phyloP scores from a whole-genome alignment of 2,888 invertebrate species.

The Odontocolon sp. region DNA sequence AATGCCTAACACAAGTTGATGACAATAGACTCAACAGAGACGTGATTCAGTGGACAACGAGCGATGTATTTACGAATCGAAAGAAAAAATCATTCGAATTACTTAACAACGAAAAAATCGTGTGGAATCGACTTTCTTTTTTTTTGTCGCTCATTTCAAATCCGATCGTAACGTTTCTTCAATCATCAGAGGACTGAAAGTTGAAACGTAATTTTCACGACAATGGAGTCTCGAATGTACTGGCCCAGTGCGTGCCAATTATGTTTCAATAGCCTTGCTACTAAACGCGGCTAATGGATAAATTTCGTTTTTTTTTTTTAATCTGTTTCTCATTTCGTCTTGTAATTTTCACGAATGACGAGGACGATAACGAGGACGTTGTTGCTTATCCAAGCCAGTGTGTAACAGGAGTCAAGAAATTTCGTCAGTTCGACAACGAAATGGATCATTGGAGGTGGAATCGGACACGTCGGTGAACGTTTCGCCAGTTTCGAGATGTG shows the following conservation, averaged over 20 bases:
- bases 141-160: too few species aligned
- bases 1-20: neutral
- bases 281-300: neutral
- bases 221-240: neutral
- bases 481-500: constrained; percentile 1
- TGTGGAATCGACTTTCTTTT: too few species aligned
- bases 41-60: neutral
- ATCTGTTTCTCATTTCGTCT: neutral
- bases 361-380: too few species aligned
- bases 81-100: neutral
- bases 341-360: neutral
- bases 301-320: neutral
- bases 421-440: constrained; percentile 35
- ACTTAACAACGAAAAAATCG: neutral
- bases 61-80: neutral
- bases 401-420: neutral
- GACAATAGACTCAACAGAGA: neutral
- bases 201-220: constrained; percentile 8
- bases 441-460: constrained; percentile 33
- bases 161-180: neutral
- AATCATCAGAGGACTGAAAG: neutral
- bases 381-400: neutral
- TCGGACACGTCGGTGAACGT: neutral
- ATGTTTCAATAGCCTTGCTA: neutral
- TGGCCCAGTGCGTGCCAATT: constrained; percentile 11